Evolutionary conservation across 1,140 invertebrate genomes (phyloP).

Genomic region (Penaeus vannamei): DNA sequence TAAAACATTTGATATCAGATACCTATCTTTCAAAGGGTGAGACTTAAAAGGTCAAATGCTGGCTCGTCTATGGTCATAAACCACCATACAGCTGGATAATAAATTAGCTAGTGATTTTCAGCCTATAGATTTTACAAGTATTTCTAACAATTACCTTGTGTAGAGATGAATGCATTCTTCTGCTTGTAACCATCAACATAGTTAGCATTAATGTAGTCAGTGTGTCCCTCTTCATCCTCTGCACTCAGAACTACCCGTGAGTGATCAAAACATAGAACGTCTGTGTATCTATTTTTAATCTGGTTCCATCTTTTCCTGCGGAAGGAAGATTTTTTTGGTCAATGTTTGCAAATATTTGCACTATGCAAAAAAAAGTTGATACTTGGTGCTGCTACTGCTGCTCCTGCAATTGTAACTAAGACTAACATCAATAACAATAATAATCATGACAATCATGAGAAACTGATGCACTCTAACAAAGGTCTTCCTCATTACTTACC

Average conservation of each 20-base stretch:
- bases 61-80: too few relatives aligned
- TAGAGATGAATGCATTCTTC: constrained; percentile 97
- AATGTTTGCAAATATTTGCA: background rate
- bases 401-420: too few relatives aligned
- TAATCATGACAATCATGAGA: background rate
- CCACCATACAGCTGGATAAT: too few relatives aligned
- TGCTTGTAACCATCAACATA: constrained; percentile 98
- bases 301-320: constrained; percentile 81
- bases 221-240: constrained; percentile 81
- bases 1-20: too few relatives aligned
- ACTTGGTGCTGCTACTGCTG: background rate
- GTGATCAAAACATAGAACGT: constrained; percentile 96
- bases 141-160: constrained; percentile 81
- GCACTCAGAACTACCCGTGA: constrained; percentile 85
- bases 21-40: too few relatives aligned
- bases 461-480: background rate
- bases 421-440: too few relatives aligned
- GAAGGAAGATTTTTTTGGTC: constrained; percentile 66
- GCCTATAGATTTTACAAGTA: too few relatives aligned
- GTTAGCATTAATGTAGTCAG: constrained; percentile 98
- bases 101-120: too few relatives aligned
- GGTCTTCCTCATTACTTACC: constrained; percentile 69
- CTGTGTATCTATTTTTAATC: constrained; percentile 95
- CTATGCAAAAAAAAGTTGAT: background rate
- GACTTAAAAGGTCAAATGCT: too few relatives aligned